Evolutionary conservation across 2,113 vertebrate genomes (phyloP).

Genomic region (Rhynchomys soricoides): DNA sequence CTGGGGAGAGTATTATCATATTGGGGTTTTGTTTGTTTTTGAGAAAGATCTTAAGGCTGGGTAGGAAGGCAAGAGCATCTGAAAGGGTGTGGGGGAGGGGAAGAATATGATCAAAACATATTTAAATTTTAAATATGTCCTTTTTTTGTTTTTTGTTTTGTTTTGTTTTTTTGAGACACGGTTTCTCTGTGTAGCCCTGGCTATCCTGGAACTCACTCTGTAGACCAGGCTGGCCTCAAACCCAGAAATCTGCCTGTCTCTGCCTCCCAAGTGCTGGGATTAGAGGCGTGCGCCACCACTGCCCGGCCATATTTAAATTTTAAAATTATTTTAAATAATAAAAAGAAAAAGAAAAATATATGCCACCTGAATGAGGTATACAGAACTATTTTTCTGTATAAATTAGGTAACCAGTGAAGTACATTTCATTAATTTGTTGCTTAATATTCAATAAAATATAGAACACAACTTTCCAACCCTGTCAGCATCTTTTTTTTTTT

Average conservation of each 20-base stretch:
- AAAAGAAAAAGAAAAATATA: neutral
- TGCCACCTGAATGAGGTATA: neutral
- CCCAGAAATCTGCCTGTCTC: no score
- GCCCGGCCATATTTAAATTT: neutral
- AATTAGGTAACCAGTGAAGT: neutral
- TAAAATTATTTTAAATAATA: neutral
- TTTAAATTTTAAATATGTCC: no score
- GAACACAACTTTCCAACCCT: neutral
- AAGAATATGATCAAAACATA: neutral
- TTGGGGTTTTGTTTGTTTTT: neutral
- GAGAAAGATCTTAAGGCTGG: neutral
- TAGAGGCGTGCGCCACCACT: no score
- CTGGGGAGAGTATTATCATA: neutral
- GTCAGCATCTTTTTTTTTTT: neutral
- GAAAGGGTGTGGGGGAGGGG: neutral
- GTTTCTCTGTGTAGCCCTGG: no score
- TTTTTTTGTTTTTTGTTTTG: no score
- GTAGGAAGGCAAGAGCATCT: neutral
- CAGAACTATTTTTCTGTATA: neutral
- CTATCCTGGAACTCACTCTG: no score
- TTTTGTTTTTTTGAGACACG: no score
- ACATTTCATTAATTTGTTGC: neutral
- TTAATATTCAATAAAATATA: neutral
- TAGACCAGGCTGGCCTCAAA: no score
- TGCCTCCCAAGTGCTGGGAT: no score